Base-by-base conservation (phyloP, 2,888 invertebrate genomes). In the Ctenicera cuprea region DNA sequence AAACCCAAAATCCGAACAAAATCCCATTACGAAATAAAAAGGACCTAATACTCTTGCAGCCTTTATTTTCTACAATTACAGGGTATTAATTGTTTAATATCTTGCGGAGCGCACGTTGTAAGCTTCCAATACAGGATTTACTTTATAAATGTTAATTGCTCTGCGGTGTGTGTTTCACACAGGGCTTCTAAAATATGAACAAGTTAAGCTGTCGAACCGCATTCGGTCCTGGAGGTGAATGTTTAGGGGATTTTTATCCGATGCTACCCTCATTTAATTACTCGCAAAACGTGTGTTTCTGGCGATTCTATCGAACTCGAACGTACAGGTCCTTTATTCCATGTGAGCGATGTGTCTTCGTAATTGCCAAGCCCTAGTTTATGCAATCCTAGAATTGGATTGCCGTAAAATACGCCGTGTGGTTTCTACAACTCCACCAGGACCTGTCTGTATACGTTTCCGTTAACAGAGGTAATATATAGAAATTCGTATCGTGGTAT, bases 301-400 rank as follows among this genome's bases (percentile, higher is more conserved):
- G 52, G 43, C 68, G 52, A 76, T 75, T 65, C 73, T 68, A 73
- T 77, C 72, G 69, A 73, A 48, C 45, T 71, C 71, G 45, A 71
- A 71, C 69, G 72, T 59, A 54, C 73, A 68, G 69, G 75, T 74
- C 76, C 76, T 78, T 80, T 78, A 75, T 79, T 75, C 68, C 73
- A 62, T 66, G 77, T 62, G 78, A 82, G 83, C 84, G 80, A 85
- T 85, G 85, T 85, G 85, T 86, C 85, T 85, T 83, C 81, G 84
- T 86, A 86, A 86, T 85, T 86, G 85, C 84, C 82, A 69, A 84
- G 84, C 81, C 83, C 84, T 85, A 84, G 86, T 87, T 86, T 86
- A 86, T 86, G 85, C 85, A 86, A 83, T 85, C 84, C 84, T 79
- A 82, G 85, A 86, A 87, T 87, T 87, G 86, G 86, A 86, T 87